A percentile compares a stretch with the other conserved stretches of the same genome.
Conservation (phyloP, 2,888 invertebrate species). For the Stenotaenia linearis region DNA sequence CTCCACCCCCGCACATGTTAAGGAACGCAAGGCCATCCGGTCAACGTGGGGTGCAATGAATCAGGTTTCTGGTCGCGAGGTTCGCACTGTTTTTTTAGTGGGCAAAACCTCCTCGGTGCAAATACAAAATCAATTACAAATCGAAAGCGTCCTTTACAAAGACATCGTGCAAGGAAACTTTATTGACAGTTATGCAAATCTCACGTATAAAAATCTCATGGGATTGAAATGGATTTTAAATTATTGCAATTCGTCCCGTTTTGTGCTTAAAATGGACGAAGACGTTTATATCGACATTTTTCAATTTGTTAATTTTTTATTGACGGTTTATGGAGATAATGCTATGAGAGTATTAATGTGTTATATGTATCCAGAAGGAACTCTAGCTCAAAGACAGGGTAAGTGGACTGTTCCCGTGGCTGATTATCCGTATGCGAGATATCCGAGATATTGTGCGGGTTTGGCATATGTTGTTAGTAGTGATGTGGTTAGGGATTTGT, state of each 20-base stretch:
- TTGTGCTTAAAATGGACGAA: conserved; percentile 68
- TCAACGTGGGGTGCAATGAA: conserved; percentile 61
- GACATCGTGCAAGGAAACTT: conserved; percentile 75
- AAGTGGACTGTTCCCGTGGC: conserved; percentile 69
- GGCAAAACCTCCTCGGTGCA: conserved; percentile 52
- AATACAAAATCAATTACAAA: conserved; percentile 46
- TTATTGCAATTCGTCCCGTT: conserved; percentile 61
- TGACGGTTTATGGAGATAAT: conserved; percentile 39
- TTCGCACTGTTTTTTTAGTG: conserved; percentile 62
- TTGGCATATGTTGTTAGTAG: conserved; percentile 63
- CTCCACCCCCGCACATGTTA: conserved; percentile 61
- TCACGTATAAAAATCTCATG: conserved; percentile 80
- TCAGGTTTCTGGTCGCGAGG: conserved; percentile 42
- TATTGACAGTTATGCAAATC: conserved; percentile 68
- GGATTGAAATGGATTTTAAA: conserved; percentile 69
- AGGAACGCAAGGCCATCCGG: conserved; percentile 62
- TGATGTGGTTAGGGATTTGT: conserved; percentile 54
- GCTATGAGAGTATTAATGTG: conserved; percentile 57
- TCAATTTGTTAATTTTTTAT: conserved; percentile 52
- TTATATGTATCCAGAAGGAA: conserved; percentile 46
- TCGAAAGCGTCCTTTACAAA: conserved; percentile 53
- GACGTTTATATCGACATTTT: conserved; percentile 69
- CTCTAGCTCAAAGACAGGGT: conserved; percentile 38
- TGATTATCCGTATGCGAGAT: conserved; percentile 60
- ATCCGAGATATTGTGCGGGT: conserved; percentile 72